Base-by-base conservation (phyloP, 2,888 invertebrate species). In the Allacma fusca region DNA sequence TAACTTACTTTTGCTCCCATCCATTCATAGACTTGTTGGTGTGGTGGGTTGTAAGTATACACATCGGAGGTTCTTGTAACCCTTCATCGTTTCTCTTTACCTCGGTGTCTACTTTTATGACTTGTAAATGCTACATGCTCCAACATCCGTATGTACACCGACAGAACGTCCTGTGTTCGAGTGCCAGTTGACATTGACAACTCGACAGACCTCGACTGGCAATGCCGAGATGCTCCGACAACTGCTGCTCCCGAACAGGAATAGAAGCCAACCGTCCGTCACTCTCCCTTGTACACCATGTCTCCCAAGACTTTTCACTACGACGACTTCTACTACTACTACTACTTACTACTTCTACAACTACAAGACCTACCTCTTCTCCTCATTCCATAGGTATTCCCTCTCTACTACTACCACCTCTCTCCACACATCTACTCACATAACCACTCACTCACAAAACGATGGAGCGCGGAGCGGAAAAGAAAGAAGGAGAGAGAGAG, bases 101-200 rank as follows among this genome's bases (percentile, higher is more conserved):
- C 59, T 67, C 24, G 21, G 24, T 34, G 44, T 44, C 62, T 29
- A 57, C 67, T 34, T 44, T 21, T 28, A 73, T 69, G 73, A 75
- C 59, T 67, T 65, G 64, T 67, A 74, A 74, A 74, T 74, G 67
- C 28, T 74, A 43, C 65, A 67, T 67, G 74, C 43, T 74, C 57
- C 21, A 40, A 73, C 59, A 34, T 64, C 19, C 43, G n/a, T 44
- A 50, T 50, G 44, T 43, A 70, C 44, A 43, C 44, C 12, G 50
- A 50, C 9, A 50, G 50, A 50, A n/a, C 50, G 50, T 50, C 21
- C 57, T 64, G 65, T 67, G 62, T 74, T 74, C 64, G 74, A 74
- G 74, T 74, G 64, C 74, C 74, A 74, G 74, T 74, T 74, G 74
- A 74, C 74, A 74, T 65, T 74, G 74, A 71, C 71, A 71, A 71